A percentile compares a stretch with the other conserved stretches of the same genome.
Evolutionary conservation across 2,888 invertebrate species (phyloP).

Genomic region (Tiliacea citrago): DNA sequence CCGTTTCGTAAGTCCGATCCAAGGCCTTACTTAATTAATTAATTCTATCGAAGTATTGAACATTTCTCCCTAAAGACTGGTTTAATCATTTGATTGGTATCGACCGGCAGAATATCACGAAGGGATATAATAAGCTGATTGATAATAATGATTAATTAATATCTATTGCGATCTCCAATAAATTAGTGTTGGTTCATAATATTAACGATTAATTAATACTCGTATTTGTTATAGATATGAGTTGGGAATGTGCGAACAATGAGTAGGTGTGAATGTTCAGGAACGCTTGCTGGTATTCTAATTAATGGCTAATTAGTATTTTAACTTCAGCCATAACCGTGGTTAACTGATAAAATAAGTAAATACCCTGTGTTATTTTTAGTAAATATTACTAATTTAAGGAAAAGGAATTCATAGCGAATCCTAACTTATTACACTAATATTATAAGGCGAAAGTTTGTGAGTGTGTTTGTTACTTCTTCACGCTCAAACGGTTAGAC

Average conservation of each 20-base stretch:
- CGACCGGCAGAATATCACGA: slow-evolving; percentile 32
- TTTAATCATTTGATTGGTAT: slow-evolving; percentile 51
- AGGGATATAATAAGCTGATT: slow-evolving; percentile 46
- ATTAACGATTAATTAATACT: slow-evolving; percentile 16
- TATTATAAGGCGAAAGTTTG: too few species aligned
- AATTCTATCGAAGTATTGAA: slow-evolving; percentile 46
- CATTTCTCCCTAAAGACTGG: slow-evolving; percentile 40
- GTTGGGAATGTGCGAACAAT: background rate
- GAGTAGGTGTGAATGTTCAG: background rate
- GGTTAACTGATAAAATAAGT: background rate
- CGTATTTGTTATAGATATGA: slow-evolving; percentile 14
- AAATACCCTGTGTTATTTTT: too few species aligned
- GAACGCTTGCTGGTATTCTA: background rate
- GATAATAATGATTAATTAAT: slow-evolving; percentile 35
- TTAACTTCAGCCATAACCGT: background rate
- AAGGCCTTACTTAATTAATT: slow-evolving; percentile 55
- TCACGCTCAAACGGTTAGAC: too few species aligned
- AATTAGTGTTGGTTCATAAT: slow-evolving; percentile 32
- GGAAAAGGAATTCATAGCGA: background rate
- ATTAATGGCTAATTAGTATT: slow-evolving; percentile 3
- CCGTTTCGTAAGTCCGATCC: slow-evolving; percentile 24
- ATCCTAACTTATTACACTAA: too few species aligned
- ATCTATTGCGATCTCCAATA: slow-evolving; percentile 34
- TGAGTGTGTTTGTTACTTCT: too few species aligned
- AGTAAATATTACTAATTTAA: background rate